phyloP scores from a whole-genome alignment of 2,888 invertebrate species.

The Hyppa rectilinea region DNA sequence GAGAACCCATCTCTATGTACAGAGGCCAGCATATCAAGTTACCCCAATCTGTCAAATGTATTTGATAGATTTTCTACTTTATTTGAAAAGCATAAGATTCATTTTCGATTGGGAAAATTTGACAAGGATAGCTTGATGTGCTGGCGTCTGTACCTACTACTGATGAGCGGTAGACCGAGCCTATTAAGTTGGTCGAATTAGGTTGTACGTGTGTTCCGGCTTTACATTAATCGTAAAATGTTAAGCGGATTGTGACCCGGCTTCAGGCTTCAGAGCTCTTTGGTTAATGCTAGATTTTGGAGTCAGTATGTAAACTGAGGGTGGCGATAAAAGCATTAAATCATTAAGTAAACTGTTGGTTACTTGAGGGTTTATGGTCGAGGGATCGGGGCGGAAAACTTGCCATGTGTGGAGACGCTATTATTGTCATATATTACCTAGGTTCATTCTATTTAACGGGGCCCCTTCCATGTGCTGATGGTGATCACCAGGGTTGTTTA shows the following conservation, averaged over 20 bases:
- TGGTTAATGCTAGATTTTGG: conserved; percentile 5
- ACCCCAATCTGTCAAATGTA: too few relatives aligned
- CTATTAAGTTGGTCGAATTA: conserved; percentile 9
- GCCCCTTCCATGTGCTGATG: too few relatives aligned
- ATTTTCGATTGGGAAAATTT: too few relatives aligned
- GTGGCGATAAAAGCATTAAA: conserved; percentile 19
- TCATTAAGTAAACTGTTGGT: neutral
- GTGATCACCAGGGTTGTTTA: too few relatives aligned
- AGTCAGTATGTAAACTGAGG: conserved; percentile 2
- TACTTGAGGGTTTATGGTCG: neutral
- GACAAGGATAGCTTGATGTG: too few relatives aligned
- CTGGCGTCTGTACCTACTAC: too few relatives aligned
- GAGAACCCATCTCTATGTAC: too few relatives aligned
- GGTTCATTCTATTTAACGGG: too few relatives aligned
- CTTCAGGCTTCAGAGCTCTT: neutral
- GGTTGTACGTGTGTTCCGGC: conserved; percentile 8
- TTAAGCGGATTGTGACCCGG: conserved; percentile 40
- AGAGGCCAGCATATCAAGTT: too few relatives aligned
- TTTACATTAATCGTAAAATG: conserved; percentile 27
- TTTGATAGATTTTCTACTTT: too few relatives aligned
- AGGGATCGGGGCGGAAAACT: neutral
- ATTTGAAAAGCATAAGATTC: too few relatives aligned
- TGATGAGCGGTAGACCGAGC: neutral
- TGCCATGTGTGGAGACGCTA: neutral
- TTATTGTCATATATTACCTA: neutral